phyloP scores from a whole-genome alignment of 92 coral and sea anemone genomes.

The Phenganax marumi region DNA sequence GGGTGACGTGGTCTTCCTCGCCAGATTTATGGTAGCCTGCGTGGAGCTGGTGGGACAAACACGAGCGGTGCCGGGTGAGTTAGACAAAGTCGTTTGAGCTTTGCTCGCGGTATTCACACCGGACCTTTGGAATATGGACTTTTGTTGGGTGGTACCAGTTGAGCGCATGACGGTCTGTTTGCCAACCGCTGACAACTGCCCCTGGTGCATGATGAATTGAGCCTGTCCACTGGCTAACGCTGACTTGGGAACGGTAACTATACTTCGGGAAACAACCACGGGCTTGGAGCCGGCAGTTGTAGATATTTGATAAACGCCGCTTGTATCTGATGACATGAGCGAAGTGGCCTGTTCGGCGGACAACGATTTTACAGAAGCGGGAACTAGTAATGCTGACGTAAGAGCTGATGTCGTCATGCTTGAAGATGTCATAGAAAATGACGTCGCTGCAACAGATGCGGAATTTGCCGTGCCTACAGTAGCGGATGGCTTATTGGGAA shows the following conservation, averaged over 20 bases:
- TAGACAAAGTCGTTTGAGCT: conserved; percentile 13
- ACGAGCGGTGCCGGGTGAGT: not conserved
- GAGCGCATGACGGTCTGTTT: conserved; percentile 4
- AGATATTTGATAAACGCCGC: not conserved
- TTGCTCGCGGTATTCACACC: not conserved
- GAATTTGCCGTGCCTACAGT: not conserved
- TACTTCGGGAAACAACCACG: not conserved
- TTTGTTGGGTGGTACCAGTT: not conserved
- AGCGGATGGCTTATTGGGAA: not conserved
- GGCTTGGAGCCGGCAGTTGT: conserved; percentile 7
- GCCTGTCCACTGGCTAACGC: conserved; percentile 10
- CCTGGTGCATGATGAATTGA: conserved; percentile 27
- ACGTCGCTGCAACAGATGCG: not conserved
- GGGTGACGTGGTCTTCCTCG: conserved; percentile 24
- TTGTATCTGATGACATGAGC: not conserved
- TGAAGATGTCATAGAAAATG: not conserved
- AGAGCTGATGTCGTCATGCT: conserved; percentile 16
- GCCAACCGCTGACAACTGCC: conserved; percentile 15
- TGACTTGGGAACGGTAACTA: conserved; percentile 10
- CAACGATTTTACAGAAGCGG: no score
- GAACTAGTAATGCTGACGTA: not conserved
- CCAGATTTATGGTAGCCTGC: conserved; percentile 22
- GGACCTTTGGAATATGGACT: not conserved
- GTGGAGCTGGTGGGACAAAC: conserved; percentile 1
- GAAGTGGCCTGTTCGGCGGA: not conserved